These are phyloP conservation scores for Dallia pectoralis DNA, from an alignment of 2,797 vertebrate species.

Conservation along the genomic window DNA sequence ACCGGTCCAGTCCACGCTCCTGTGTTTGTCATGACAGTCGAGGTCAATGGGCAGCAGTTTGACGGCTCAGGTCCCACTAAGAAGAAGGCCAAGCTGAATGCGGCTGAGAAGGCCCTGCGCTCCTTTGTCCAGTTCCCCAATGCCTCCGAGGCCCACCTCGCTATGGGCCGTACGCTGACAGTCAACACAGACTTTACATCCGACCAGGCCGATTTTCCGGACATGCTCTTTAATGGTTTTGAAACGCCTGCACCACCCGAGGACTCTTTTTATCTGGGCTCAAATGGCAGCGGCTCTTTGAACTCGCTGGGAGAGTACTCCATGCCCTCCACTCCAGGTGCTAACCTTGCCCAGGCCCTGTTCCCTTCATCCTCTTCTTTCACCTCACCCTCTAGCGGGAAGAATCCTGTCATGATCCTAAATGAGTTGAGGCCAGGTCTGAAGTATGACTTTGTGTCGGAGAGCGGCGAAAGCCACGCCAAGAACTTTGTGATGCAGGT, in stretches of 20 bases:
- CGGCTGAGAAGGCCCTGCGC: conserved; percentile 91
- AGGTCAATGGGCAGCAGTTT: conserved; percentile 94
- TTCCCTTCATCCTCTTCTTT: conserved; percentile 80
- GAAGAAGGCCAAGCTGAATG: conserved; percentile 96
- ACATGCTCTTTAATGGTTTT: conserved; percentile 95
- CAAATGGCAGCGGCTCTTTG: conserved; percentile 87
- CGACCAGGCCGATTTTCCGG: conserved; percentile 94
- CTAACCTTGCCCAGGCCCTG: conserved; percentile 82
- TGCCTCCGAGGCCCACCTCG: conserved; percentile 93
- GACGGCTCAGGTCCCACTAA: conserved; percentile 96
- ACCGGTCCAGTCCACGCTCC: conserved; percentile 94
- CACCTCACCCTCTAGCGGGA: conserved; percentile 83
- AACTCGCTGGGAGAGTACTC: conserved; percentile 84
- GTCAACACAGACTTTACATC: conserved; percentile 96
- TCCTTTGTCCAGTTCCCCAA: conserved; percentile 98
- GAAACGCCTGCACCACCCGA: conserved; percentile 85
- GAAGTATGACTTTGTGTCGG: conserved; percentile 96
- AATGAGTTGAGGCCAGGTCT: conserved; percentile 95
- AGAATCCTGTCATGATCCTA: conserved; percentile 98
- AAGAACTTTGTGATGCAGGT: conserved; percentile 99
- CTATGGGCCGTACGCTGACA: conserved; percentile 92
- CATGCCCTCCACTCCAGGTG: conserved; percentile 72
- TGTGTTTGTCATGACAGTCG: conserved; percentile 94
- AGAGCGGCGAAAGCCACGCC: conserved; percentile 96
- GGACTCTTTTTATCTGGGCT: conserved; percentile 84